These are phyloP conservation scores for Gavia stellata DNA, from an alignment of 2,113 vertebrate species.

Conservation along the genomic window DNA sequence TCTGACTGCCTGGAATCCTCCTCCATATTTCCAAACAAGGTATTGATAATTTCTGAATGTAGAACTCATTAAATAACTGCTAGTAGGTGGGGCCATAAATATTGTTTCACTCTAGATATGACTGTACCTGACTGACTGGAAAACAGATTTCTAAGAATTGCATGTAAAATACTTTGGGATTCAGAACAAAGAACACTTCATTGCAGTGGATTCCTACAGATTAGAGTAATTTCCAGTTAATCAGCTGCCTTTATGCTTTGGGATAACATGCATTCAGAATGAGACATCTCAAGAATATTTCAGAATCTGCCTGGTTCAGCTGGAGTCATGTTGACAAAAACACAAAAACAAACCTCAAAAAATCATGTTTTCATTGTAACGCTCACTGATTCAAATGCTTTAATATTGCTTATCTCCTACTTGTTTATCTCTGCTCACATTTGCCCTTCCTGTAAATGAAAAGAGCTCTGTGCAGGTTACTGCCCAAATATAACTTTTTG, in stretches of 20 bases:
- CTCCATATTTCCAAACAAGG: not conserved
- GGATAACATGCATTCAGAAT: not conserved
- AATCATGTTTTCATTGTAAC: not conserved
- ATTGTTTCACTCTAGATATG: not conserved
- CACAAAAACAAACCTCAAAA: not conserved
- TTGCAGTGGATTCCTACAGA: not conserved
- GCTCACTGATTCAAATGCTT: not conserved
- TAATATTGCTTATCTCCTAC: not conserved
- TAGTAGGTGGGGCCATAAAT: not conserved
- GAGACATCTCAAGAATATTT: not conserved
- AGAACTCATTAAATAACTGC: not conserved
- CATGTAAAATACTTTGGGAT: not conserved
- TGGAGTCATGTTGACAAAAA: not conserved
- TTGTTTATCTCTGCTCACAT: not conserved
- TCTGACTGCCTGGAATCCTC: not conserved
- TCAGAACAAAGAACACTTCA: not conserved
- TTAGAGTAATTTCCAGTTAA: not conserved
- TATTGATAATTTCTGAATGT: not conserved
- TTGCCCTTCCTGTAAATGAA: not conserved
- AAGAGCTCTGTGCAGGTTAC: not conserved
- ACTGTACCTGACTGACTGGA: not conserved
- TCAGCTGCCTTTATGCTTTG: not conserved
- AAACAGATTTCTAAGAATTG: not conserved
- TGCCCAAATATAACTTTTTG: constrained; percentile 42
- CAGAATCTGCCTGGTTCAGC: not conserved